Evolutionary conservation across 2,797 vertebrate species (phyloP).

Genomic region (Pterois miles): DNA sequence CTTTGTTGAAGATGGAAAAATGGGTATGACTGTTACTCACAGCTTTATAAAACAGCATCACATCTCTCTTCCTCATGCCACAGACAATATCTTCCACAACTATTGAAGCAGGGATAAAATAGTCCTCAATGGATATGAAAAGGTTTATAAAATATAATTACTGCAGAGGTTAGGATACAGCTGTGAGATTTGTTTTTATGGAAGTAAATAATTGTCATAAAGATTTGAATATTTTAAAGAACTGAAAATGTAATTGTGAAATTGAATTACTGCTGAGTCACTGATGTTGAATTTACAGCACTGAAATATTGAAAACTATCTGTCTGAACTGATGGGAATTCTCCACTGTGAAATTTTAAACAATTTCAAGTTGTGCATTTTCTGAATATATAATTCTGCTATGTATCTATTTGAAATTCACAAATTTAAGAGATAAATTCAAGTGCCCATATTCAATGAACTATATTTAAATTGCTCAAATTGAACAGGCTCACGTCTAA

Average conservation of each 20-base stretch:
- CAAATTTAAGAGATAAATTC: not conserved
- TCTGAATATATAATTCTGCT: not conserved
- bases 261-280: not conserved
- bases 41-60: not conserved
- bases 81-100: not conserved
- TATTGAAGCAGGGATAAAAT: not conserved
- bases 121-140: not conserved
- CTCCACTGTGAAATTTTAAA: not conserved
- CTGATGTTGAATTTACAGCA: not conserved
- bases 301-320: not conserved
- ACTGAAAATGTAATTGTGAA: not conserved
- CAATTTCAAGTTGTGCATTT: not conserved
- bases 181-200: not conserved
- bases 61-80: not conserved
- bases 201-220: not conserved
- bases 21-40: slow-evolving; percentile 85
- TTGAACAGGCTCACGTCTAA: not conserved
- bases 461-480: not conserved
- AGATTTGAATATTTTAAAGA: not conserved
- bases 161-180: not conserved
- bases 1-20: slow-evolving; percentile 99
- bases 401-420: not conserved
- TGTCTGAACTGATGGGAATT: not conserved
- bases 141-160: not conserved
- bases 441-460: not conserved